Evolutionary conservation across 2,888 invertebrate genomes (phyloP), one percentile per base, ranked within the genome.

Genomic region (Parnassius apollo): DNA sequence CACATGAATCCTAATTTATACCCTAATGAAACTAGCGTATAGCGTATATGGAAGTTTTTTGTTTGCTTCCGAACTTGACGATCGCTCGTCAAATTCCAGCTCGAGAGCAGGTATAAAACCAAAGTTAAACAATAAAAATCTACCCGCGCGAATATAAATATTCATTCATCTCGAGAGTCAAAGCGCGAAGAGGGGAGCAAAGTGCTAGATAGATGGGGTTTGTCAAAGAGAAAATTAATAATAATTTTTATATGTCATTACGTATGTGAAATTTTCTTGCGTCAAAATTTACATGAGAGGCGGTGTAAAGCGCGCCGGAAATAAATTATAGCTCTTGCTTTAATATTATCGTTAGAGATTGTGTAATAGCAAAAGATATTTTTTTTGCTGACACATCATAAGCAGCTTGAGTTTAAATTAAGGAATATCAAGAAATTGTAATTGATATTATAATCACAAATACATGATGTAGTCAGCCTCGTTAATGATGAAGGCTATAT

Each of bases 1-100:
- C 80, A 80, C 71, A 73, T 77, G 83, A 82, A 85, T 86, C 78
- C 83, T 85, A 85, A 89, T 87, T 85, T 82, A 82, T 79, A 75
- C 76, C 81, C 82, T 88, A 88, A 88, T 88, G 85, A 88, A 88
- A 88, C 80, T 78, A 71, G 69, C 71, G 73, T 72, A 68, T 70
- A 71, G 69, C 71, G 73, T 72, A 68, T 70, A 71, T 70, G 72
- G 72, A 71, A 71, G 69, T 69, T 75, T 80, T 84, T 84, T 85
- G 80, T 77, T 65, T 66, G 12, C 22, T 65, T 42, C 65, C 66
- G 73, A 65, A 66, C 66, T 62, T 57, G 66, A 66, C 69, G 68
- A 67, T 70, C 68, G 69, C 75, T 76, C 78, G 74, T 76, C 77
- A 76, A 78, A 82, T 83, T 75, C 83, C 76, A 64, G 69, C 66